Conservation (phyloP, 2,888 invertebrate species). For the Alcis repandata region DNA sequence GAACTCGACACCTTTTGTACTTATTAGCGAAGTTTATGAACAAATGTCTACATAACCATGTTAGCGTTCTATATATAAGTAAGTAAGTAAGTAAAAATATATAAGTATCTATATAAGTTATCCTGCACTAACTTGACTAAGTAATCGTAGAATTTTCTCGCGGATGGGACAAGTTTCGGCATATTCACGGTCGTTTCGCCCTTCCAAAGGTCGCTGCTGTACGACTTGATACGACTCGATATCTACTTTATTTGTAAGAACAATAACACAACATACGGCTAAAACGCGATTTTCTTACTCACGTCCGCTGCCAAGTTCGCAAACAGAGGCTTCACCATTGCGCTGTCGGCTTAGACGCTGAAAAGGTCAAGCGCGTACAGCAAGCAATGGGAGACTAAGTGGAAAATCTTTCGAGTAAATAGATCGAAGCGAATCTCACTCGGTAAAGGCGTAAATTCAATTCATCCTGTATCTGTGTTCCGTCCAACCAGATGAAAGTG, state of each 20-base stretch:
- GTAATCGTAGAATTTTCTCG: constrained; percentile 6
- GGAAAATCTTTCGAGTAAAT: constrained; percentile 59
- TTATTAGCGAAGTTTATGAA: neutral
- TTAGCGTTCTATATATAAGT: constrained; percentile 14
- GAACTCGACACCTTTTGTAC: too few relatives aligned
- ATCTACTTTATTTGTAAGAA: constrained; percentile 43
- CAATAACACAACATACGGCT: constrained; percentile 50
- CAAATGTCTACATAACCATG: neutral
- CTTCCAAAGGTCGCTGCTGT: constrained; percentile 20
- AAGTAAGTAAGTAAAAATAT: too few relatives aligned
- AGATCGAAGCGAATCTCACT: constrained; percentile 56
- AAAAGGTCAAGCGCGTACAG: neutral
- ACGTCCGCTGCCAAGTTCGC: neutral
- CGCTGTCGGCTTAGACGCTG: constrained; percentile 12
- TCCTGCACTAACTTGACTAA: constrained; percentile 5
- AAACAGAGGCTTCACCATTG: constrained; percentile 36
- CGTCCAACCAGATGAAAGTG: constrained; percentile 79
- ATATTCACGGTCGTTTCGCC: constrained; percentile 34
- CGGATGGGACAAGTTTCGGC: constrained; percentile 23
- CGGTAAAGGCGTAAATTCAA: constrained; percentile 78
- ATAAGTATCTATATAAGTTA: constrained; percentile 21
- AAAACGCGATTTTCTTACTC: constrained; percentile 37
- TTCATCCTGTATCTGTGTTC: constrained; percentile 80
- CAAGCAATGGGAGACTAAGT: constrained; percentile 31
- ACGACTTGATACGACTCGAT: constrained; percentile 42